phyloP scores from a whole-genome alignment of 2,888 invertebrate genomes.

The Drosophila infuscata region DNA sequence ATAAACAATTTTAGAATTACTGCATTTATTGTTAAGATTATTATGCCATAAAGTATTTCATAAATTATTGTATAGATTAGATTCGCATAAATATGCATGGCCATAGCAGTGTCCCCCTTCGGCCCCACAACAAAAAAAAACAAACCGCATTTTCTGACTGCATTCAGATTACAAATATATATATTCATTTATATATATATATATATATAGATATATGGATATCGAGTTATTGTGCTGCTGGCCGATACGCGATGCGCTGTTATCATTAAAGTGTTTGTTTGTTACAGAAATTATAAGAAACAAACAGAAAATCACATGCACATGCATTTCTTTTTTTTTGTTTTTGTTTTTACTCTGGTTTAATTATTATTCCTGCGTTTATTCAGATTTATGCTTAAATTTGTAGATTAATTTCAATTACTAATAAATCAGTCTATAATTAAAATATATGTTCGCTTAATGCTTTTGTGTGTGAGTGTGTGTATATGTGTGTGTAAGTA shows the following conservation, averaged over 20 bases:
- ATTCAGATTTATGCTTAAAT: conserved; percentile 75
- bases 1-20: conserved; percentile 31
- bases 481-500: conserved; percentile 19
- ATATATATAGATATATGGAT: conserved; percentile 15
- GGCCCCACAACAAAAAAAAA: conserved; percentile 16
- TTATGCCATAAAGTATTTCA: conserved; percentile 62
- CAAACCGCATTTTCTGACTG: conserved; percentile 14
- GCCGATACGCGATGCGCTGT: conserved; percentile 36
- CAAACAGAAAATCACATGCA: conserved; percentile 46
- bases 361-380: conserved; percentile 77
- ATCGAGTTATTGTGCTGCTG: conserved; percentile 31
- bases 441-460: conserved; percentile 82
- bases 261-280: conserved; percentile 17
- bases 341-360: conserved; percentile 51
- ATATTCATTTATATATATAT: conserved; percentile 11
- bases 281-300: conserved; percentile 38
- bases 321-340: conserved; percentile 29
- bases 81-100: conserved; percentile 38
- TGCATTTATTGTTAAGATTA: conserved; percentile 61
- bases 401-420: conserved; percentile 84
- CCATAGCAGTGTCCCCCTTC: conserved; percentile 14
- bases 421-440: conserved; percentile 85
- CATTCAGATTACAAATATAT: conserved; percentile 37
- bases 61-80: conserved; percentile 66
- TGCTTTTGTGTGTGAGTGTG: conserved; percentile 61